These are phyloP conservation scores for Drosophila subquinaria DNA, from an alignment of 2,888 invertebrate genomes.

Conservation along the genomic window DNA sequence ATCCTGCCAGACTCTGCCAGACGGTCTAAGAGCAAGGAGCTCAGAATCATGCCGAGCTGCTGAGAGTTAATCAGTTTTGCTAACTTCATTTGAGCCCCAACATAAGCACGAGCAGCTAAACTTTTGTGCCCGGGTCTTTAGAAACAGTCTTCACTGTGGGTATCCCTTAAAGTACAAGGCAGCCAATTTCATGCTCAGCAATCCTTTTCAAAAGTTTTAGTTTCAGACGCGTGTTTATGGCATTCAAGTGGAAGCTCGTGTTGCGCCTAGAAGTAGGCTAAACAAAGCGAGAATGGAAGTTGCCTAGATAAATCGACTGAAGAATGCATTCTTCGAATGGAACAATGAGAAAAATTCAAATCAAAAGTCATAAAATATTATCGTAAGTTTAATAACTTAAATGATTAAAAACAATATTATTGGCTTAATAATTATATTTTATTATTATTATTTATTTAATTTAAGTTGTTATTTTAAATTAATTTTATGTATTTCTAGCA, in stretches of 20 bases:
- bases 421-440: too few relatives aligned
- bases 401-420: not conserved
- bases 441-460: too few relatives aligned
- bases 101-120: constrained; percentile 49
- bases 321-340: too few relatives aligned
- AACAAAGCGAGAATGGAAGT: constrained; percentile 3
- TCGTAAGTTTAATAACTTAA: not conserved
- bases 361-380: not conserved
- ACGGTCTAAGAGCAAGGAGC: constrained; percentile 11
- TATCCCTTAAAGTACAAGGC: constrained; percentile 20
- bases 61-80: constrained; percentile 77
- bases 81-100: constrained; percentile 71
- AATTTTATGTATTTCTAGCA: too few relatives aligned
- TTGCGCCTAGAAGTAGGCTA: constrained; percentile 40
- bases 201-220: constrained; percentile 61
- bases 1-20: constrained; percentile 1
- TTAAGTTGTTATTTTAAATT: too few relatives aligned
- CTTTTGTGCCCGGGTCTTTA: constrained; percentile 39
- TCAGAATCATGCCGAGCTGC: constrained; percentile 52
- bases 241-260: constrained; percentile 22
- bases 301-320: constrained; percentile 5
- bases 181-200: constrained; percentile 70
- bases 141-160: not conserved
- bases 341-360: not conserved
- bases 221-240: constrained; percentile 35